A percentile compares a stretch with the other conserved stretches of the same genome.
Conservation (phyloP, 2,888 invertebrate genomes). For the Alcis repandata region DNA sequence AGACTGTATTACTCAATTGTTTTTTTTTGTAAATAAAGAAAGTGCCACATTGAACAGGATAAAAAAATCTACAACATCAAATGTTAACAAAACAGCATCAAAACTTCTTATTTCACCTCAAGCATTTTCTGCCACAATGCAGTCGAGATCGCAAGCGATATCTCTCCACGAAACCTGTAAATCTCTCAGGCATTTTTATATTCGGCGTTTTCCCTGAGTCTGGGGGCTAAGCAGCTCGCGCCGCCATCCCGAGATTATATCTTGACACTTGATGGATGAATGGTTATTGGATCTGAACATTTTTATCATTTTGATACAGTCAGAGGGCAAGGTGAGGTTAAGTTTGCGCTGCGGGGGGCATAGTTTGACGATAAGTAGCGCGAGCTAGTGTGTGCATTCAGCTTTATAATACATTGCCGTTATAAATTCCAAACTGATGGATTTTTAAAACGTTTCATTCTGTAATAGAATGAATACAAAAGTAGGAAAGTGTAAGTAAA, state of each 20-base stretch:
- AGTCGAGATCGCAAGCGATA: constrained; percentile 78
- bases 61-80: not conserved
- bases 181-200: constrained; percentile 85
- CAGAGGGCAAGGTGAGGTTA: constrained; percentile 74
- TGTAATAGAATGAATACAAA: not conserved
- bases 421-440: constrained; percentile 39
- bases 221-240: constrained; percentile 81
- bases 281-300: constrained; percentile 92
- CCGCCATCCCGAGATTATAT: constrained; percentile 88
- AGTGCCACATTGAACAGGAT: too few relatives aligned
- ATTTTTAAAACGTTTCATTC: constrained; percentile 34
- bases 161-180: constrained; percentile 80
- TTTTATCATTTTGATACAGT: constrained; percentile 88
- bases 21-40: too few relatives aligned
- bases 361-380: constrained; percentile 54
- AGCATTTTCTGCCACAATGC: constrained; percentile 67
- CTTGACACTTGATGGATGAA: constrained; percentile 93
- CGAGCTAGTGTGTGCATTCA: constrained; percentile 47
- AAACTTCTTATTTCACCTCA: constrained; percentile 20
- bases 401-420: constrained; percentile 34
- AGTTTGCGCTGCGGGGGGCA: constrained; percentile 61
- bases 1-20: too few relatives aligned
- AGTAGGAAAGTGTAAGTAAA: too few relatives aligned
- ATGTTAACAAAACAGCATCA: constrained; percentile 2
- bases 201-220: constrained; percentile 74